Evolutionary conservation across 2,113 vertebrate species (phyloP), one percentile per base, ranked within the genome.

Genomic region (Trochalopteron elliotii): DNA sequence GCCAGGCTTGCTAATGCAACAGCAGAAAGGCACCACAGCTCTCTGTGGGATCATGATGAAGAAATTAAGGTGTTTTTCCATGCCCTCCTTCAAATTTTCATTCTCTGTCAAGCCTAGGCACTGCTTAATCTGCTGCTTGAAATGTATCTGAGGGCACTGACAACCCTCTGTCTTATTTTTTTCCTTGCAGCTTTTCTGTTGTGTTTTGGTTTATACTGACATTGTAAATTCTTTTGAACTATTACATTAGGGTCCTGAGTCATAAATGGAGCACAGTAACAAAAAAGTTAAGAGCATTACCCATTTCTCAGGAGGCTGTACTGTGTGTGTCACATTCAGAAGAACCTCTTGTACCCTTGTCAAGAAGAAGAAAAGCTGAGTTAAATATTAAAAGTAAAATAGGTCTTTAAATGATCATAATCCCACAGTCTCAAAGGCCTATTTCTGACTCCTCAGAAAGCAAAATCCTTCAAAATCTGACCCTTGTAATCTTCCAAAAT

Each of bases 401-500:
- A 77, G 45, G 18, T 70, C 47, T 86, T 83, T 45, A 89, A 86
- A 49, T 89, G 8, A 83, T 11, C 47, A 3, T 86, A 57, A 70
- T 83, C 50, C 55, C 44, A 49, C 28, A 70, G 55, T 88, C 59
- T 75, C 65, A 91, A 61, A 74, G 75, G 49, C 42, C 37, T 72
- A 6, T 53, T 90, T 95, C 50, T 90, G 70, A 61, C 63, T 90
- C 47, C 20, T 89, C 50, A 50, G 85, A 45, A 91, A 69, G 23
- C 5, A 42, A 86, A 94, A 77, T 83, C 33, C 45, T 83, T 94
- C 42, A 79, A 93, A 93, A 88, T 74, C 45, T 96, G 78, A 93
- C 75, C 57, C 37, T 33, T 83, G 33, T 70, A 83, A 70, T 90
- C 71, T 86, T 93, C 68, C 63, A 65, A 92, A 94, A 93, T 88